A percentile compares a stretch with the other conserved stretches of the same genome.
Evolutionary conservation across 2,888 invertebrate species (phyloP).

Genomic region (Lamellibrachia satsuma): DNA sequence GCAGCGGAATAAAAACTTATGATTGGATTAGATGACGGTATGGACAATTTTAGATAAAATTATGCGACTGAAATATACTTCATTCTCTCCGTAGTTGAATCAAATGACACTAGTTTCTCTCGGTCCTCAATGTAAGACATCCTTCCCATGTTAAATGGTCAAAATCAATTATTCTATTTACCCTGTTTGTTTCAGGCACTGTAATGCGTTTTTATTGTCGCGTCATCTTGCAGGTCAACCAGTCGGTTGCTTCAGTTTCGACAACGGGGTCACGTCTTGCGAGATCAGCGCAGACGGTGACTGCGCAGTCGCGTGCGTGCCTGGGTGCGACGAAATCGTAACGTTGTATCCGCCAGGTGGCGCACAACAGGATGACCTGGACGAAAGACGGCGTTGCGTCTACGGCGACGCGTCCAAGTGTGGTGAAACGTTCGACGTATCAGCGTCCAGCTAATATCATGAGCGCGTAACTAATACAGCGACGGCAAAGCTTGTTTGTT

Average conservation of each 20-base stretch:
- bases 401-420: constrained; percentile 39
- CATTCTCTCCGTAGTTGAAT: too few species aligned
- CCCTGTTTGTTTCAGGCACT: neutral
- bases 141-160: too few species aligned
- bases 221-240: constrained; percentile 56
- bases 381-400: constrained; percentile 23
- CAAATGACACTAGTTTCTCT: too few species aligned
- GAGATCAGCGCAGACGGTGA: constrained; percentile 80
- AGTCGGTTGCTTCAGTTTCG: constrained; percentile 82
- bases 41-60: too few species aligned
- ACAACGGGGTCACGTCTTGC: constrained; percentile 78
- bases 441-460: neutral
- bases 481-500: neutral
- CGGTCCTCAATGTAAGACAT: too few species aligned
- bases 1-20: too few species aligned
- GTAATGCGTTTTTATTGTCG: neutral
- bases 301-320: constrained; percentile 76
- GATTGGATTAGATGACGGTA: too few species aligned
- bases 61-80: too few species aligned
- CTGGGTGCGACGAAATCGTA: constrained; percentile 74
- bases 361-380: constrained; percentile 26
- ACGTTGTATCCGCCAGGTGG: constrained; percentile 69
- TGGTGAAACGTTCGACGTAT: constrained; percentile 31
- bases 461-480: neutral
- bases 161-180: neutral